These are phyloP conservation scores for Allygus modestus DNA, from an alignment of 2,888 invertebrate species.

Conservation along the genomic window DNA sequence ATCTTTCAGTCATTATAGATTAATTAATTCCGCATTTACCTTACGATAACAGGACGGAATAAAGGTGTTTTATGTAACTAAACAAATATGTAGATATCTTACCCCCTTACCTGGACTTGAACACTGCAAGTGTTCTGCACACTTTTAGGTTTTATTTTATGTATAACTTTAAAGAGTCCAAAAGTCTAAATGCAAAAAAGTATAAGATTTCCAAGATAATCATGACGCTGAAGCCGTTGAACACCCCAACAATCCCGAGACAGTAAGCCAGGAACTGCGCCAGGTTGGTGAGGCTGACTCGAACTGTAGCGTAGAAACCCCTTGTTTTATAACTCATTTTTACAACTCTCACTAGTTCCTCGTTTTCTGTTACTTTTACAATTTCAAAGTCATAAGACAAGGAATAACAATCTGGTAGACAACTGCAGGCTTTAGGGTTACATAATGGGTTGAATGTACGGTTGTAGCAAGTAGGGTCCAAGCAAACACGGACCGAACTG, in stretches of 20 bases:
- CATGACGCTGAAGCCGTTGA: constrained; percentile 1
- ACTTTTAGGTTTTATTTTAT: no score
- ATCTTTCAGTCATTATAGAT: no score
- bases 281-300: background rate
- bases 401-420: background rate
- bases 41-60: no score
- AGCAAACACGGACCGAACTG: background rate
- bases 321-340: background rate
- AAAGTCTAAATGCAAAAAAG: background rate
- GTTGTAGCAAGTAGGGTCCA: background rate
- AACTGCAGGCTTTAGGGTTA: background rate
- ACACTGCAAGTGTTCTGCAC: no score
- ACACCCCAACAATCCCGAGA: background rate
- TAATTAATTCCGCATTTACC: no score
- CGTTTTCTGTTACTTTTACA: background rate
- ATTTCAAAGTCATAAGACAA: background rate
- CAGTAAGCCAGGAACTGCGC: background rate
- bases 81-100: no score
- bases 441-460: background rate
- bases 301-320: background rate
- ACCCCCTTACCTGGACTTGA: no score
- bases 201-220: background rate
- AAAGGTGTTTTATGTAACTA: no score
- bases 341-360: background rate
- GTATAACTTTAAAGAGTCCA: background rate